Base-by-base conservation (phyloP, 2,113 vertebrate genomes). In the Actenoides lindsayi region DNA sequence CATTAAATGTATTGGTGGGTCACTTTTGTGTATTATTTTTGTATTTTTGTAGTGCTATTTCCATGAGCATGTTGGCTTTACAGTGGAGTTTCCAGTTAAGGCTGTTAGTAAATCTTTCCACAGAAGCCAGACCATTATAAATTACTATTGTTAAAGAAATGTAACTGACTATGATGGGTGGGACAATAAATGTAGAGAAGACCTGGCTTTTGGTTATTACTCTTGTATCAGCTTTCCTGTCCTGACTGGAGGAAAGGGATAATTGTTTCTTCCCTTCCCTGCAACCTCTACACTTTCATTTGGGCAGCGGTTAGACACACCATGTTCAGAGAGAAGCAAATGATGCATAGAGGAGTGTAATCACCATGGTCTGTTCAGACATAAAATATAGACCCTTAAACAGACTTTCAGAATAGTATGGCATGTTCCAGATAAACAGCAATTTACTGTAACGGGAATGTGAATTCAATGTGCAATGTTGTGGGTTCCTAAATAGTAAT, bases 91-190 rank as follows among this genome's bases (percentile, higher is more conserved):
- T 97, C 93, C 94, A 96, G 80, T 92, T 94, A 64, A 69, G 83
- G 63, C 71, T 87, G 60, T 97, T 96, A 97, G 75, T 92, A 92
- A 93, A 81, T 97, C 77, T 98, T 97, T 98, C 97, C 96, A 96
- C 64, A 94, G 90, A 97, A 96, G 82, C 70, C 73, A 95, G 84
- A 50, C 46, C 50, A 67, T 93, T 91, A 91, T 78, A 94, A 93
- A 78, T 46, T 10, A 54, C 83, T 90, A 74, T 90, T 95, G 86
- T 94, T 93, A 92, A 68, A 94, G 71, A 86, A 79, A 85, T 46
- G 69, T 87, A 96, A 51, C 69, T 95, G 87, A 79, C 89, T 91
- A 50, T 0, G 1, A 76, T 44, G 80, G 44, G 67, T 76, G 59
- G 90, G 79, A 84, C 83, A 80, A 76, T 67, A 95, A 90, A 67